Evolutionary conservation across 2,113 vertebrate genomes (phyloP).

Genomic region (Saguinus imperator): DNA sequence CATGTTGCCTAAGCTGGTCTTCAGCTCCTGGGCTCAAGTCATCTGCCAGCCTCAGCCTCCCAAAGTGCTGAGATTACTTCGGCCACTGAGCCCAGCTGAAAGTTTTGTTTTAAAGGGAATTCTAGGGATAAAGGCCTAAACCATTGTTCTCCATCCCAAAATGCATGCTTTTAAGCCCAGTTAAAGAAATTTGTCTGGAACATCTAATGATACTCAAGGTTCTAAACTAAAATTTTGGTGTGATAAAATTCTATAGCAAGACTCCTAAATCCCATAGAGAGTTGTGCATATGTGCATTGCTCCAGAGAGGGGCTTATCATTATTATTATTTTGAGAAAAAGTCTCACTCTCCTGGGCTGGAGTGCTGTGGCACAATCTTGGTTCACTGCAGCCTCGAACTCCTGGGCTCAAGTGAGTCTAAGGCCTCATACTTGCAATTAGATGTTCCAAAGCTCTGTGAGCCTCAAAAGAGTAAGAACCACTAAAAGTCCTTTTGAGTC

Average conservation of each 20-base stretch:
- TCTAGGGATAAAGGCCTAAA: fast-evolving
- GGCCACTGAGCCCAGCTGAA: no score
- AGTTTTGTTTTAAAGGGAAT: not conserved
- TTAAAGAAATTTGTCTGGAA: not conserved
- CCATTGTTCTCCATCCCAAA: not conserved
- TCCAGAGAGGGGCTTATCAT: not conserved
- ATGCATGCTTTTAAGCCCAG: not conserved
- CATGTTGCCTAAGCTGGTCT: no score
- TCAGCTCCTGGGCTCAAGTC: no score
- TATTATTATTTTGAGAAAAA: no score
- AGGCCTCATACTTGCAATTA: not conserved
- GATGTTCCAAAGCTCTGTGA: not conserved
- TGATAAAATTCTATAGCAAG: not conserved
- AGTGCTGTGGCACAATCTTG: no score
- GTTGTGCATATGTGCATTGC: fast-evolving
- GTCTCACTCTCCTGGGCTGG: no score
- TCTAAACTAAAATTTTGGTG: no score
- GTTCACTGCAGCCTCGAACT: no score
- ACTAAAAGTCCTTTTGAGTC: not conserved
- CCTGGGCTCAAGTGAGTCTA: no score
- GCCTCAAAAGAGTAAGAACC: not conserved
- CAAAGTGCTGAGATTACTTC: no score
- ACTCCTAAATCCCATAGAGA: fast-evolving
- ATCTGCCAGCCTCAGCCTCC: no score
- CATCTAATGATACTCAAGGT: no score